Conservation (phyloP, 2,797 vertebrate genomes). For the Bradypodion ventrale region DNA sequence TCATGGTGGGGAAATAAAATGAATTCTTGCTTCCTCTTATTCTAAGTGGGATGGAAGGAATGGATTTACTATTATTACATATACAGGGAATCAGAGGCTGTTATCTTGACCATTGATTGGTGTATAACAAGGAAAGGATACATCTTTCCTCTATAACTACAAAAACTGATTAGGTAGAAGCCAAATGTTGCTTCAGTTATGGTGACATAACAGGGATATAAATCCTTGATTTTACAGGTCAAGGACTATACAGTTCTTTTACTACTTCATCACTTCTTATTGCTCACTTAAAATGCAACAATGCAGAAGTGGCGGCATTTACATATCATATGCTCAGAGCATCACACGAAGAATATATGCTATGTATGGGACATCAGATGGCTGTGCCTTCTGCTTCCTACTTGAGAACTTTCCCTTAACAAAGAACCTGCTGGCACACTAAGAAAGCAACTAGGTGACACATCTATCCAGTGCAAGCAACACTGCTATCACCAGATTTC, state of each 20-base stretch:
- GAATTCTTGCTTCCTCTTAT: neutral
- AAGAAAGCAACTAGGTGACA: neutral
- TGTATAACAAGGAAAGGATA: neutral
- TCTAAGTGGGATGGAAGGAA: neutral
- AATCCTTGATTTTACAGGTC: neutral
- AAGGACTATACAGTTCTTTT: neutral
- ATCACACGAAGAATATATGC: neutral
- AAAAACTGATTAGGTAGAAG: neutral
- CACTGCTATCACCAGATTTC: no score
- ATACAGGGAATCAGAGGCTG: neutral
- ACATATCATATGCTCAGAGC: neutral
- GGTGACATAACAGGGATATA: neutral
- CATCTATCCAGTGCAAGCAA: neutral
- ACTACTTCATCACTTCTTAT: no score
- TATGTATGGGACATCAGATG: neutral
- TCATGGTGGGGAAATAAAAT: no score
- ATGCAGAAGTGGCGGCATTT: neutral
- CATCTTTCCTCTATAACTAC: neutral
- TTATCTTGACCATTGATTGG: no score
- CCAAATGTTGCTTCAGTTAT: no score
- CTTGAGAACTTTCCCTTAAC: neutral
- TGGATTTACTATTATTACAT: neutral
- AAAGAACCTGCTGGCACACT: neutral
- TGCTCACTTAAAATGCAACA: neutral
- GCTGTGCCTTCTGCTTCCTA: neutral